These are phyloP conservation scores for Potamilus streckersoni DNA, from an alignment of 1,140 invertebrate species.

Conservation along the genomic window DNA sequence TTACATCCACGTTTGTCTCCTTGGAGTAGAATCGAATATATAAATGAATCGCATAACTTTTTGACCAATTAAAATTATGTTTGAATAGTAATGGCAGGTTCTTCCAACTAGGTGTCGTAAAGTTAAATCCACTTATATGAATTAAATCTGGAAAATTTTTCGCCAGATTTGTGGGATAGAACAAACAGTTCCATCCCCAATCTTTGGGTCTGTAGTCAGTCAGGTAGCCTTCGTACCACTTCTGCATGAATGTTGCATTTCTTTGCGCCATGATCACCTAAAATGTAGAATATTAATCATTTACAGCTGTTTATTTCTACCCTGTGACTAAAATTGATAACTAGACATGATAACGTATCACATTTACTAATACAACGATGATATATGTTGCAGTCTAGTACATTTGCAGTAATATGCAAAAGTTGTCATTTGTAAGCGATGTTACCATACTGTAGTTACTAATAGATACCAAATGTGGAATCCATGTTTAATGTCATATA, in stretches of 20 bases:
- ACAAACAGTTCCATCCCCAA: conserved; percentile 11
- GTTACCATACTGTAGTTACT: too few species aligned
- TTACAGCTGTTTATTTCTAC: too few species aligned
- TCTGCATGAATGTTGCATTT: conserved; percentile 12
- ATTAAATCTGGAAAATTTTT: neutral
- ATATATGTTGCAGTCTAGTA: too few species aligned
- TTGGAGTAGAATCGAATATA: conserved; percentile 6
- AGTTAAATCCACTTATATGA: conserved; percentile 9
- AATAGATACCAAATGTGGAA: too few species aligned
- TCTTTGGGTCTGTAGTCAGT: neutral
- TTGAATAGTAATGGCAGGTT: neutral
- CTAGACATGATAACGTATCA: too few species aligned
- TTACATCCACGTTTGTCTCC: neutral
- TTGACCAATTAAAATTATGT: conserved; percentile 12
- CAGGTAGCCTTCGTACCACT: conserved; percentile 19
- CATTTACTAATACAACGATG: too few species aligned
- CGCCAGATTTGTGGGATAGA: conserved; percentile 2
- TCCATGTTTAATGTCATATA: too few species aligned
- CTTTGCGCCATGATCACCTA: conserved; percentile 7
- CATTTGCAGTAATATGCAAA: too few species aligned
- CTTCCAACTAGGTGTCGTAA: neutral
- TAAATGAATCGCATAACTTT: conserved; percentile 11
- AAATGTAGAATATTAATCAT: too few species aligned
- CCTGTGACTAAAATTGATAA: too few species aligned
- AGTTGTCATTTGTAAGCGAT: too few species aligned